Percentiles rank a stretch among this genome's conserved stretches.
phyloP scores from a whole-genome alignment of 2,888 invertebrate genomes.

The Leucoptera coffeella region DNA sequence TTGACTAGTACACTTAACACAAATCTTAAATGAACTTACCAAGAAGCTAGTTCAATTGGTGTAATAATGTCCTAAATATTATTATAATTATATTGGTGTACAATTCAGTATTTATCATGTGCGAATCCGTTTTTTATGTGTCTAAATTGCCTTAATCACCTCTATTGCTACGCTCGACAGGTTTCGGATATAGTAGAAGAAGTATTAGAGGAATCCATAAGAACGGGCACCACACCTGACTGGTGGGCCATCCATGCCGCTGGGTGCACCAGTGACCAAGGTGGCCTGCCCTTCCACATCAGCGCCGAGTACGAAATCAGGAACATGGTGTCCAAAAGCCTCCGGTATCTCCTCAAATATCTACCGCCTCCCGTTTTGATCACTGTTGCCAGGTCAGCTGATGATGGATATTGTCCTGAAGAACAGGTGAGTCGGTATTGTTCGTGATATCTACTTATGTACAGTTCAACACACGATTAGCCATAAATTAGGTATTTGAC shows the following conservation, averaged over 20 bases:
- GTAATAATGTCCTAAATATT: too few relatives aligned
- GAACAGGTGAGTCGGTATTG: conserved; percentile 61
- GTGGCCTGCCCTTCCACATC: conserved; percentile 79
- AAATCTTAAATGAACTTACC: too few relatives aligned
- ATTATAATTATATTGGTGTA: too few relatives aligned
- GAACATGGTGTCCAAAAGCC: conserved; percentile 48
- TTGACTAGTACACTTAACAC: too few relatives aligned
- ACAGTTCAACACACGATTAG: too few relatives aligned
- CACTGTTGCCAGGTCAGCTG: conserved; percentile 78
- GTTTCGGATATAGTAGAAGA: conserved; percentile 39
- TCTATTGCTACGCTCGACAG: too few relatives aligned
- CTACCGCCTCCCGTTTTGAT: conserved; percentile 60
- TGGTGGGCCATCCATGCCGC: conserved; percentile 79
- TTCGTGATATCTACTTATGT: too few relatives aligned
- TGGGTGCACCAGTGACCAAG: conserved; percentile 83
- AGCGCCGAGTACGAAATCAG: conserved; percentile 63
- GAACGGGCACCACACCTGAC: conserved; percentile 61
- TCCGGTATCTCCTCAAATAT: conserved; percentile 53
- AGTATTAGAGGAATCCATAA: conserved; percentile 40
- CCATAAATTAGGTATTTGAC: neutral
- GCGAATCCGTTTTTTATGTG: too few relatives aligned
- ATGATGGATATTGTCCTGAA: conserved; percentile 84
- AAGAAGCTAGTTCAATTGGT: too few relatives aligned
- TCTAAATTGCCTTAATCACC: too few relatives aligned
- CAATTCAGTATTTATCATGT: too few relatives aligned